Conservation (phyloP, 2,797 vertebrate genomes). For the Cryptoprocta ferox region DNA sequence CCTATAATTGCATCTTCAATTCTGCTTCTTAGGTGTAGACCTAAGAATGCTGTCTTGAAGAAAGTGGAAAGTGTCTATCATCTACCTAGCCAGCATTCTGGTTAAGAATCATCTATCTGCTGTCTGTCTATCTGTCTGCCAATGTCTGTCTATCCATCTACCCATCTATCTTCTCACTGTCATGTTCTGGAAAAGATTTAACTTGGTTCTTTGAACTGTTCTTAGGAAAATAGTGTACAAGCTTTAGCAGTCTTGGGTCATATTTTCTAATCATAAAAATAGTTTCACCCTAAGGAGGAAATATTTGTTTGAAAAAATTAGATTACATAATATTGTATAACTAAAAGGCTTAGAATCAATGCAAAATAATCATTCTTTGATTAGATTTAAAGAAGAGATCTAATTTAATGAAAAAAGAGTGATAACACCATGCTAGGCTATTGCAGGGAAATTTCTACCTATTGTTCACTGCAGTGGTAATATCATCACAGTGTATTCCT, state of each 20-base stretch:
- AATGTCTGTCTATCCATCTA: not conserved
- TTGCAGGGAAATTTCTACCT: not conserved
- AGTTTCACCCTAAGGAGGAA: not conserved
- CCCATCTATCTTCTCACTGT: not conserved
- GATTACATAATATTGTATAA: not conserved
- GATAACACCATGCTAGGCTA: not conserved
- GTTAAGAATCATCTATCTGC: not conserved
- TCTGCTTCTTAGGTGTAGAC: not conserved
- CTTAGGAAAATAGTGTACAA: not conserved
- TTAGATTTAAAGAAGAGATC: not conserved
- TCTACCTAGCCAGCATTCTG: not conserved
- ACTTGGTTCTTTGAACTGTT: not conserved
- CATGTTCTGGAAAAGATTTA: not conserved
- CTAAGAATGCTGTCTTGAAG: not conserved
- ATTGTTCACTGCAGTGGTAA: not conserved
- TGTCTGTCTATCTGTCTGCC: not conserved
- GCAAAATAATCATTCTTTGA: not conserved
- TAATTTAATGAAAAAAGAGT: not conserved
- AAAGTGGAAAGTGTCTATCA: not conserved
- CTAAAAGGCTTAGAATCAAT: not conserved
- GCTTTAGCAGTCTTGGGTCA: not conserved
- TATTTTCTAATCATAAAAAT: not conserved
- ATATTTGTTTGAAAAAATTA: not conserved
- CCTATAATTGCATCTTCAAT: not conserved
- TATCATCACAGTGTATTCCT: not conserved